Evolutionary conservation across 2,797 vertebrate species (phyloP).

Genomic region (Anomalospiza imberbis): DNA sequence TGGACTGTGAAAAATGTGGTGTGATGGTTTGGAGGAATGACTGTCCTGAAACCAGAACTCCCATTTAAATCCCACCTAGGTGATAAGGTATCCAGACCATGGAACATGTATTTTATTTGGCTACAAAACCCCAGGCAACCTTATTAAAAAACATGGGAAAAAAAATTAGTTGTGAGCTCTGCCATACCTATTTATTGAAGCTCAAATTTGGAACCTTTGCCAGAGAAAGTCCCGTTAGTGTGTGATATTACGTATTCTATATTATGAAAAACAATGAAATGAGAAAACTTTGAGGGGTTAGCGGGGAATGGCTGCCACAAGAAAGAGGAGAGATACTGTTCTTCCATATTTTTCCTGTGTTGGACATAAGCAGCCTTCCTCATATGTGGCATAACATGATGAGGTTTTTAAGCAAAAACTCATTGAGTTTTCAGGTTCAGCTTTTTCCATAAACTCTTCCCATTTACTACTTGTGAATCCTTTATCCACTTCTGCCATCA

Average conservation of each 20-base stretch:
- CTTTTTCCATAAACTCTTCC: neutral
- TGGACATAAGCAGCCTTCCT: neutral
- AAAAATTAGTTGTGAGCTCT: neutral
- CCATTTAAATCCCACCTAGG: neutral
- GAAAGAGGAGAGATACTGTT: neutral
- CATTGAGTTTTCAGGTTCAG: neutral
- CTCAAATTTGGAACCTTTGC: neutral
- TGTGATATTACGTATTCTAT: neutral
- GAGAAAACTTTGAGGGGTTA: neutral
- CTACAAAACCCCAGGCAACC: neutral
- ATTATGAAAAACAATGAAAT: neutral
- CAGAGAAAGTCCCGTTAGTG: neutral
- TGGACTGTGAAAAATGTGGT: neutral
- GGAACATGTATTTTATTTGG: neutral
- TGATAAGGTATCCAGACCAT: neutral
- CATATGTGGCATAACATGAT: rapidly evolving
- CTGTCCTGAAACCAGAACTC: neutral
- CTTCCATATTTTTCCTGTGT: neutral
- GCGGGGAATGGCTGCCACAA: neutral
- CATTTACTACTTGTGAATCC: neutral
- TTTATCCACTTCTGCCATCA: neutral
- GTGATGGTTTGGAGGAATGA: neutral
- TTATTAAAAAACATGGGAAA: neutral
- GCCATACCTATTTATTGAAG: neutral
- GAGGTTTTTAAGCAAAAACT: neutral